These are phyloP conservation scores for Laothoe populi DNA, from an alignment of 2,888 invertebrate species.

Conservation along the genomic window DNA sequence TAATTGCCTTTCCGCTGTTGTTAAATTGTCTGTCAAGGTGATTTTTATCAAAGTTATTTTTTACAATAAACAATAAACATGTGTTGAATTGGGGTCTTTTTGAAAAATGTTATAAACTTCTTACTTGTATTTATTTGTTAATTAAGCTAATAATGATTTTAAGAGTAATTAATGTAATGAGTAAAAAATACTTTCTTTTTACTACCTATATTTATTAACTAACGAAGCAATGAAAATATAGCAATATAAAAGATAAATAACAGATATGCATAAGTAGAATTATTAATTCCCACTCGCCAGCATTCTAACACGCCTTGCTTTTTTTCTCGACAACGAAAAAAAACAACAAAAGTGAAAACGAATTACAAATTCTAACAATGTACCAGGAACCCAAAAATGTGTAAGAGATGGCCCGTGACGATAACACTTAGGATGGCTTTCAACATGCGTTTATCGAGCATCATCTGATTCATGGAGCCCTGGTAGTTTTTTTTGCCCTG, in stretches of 20 bases:
- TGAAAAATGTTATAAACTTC: too few relatives aligned
- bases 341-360: slow-evolving; percentile 32
- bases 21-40: slow-evolving; percentile 25
- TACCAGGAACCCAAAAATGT: slow-evolving; percentile 76
- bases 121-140: too few relatives aligned
- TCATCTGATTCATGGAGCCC: slow-evolving; percentile 30
- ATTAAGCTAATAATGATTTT: too few relatives aligned
- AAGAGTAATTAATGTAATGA: too few relatives aligned
- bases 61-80: slow-evolving; percentile 1
- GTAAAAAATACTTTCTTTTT: too few relatives aligned
- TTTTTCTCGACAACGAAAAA: neutral
- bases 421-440: slow-evolving; percentile 42
- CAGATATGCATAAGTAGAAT: neutral
- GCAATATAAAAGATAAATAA: too few relatives aligned
- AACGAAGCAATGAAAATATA: too few relatives aligned
- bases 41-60: slow-evolving; percentile 17
- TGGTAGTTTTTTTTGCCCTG: slow-evolving; percentile 27
- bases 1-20: slow-evolving; percentile 22
- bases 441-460: slow-evolving; percentile 30
- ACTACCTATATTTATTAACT: too few relatives aligned
- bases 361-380: slow-evolving; percentile 76
- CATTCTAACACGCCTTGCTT: neutral
- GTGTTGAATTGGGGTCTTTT: too few relatives aligned
- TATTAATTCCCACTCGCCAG: neutral
- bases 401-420: slow-evolving; percentile 59